Conservation (phyloP, 1,140 invertebrate species). For the Sycophila sp. region DNA sequence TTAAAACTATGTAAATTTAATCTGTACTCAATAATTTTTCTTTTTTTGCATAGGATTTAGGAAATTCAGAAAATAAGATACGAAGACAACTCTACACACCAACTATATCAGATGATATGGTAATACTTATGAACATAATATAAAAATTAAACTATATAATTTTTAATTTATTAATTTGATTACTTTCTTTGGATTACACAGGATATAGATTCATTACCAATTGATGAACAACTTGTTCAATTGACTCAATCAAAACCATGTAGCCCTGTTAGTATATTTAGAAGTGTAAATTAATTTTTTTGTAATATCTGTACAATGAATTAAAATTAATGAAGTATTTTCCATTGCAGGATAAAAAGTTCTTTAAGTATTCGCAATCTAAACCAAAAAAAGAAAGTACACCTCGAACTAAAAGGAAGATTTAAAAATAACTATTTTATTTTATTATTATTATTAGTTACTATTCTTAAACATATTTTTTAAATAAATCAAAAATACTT, state of each 20-base stretch:
- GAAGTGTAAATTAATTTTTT: neutral
- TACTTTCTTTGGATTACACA: constrained; percentile 1
- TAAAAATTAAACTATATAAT: neutral
- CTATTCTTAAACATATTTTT: neutral
- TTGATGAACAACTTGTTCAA: constrained; percentile 28
- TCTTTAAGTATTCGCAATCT: constrained; percentile 23
- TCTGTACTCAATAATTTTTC: neutral
- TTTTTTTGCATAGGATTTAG: neutral
- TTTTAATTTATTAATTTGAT: neutral
- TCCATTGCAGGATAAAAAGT: constrained; percentile 19
- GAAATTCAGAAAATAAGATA: constrained; percentile 7
- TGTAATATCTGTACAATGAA: neutral
- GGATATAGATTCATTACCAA: constrained; percentile 25
- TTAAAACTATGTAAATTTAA: neutral
- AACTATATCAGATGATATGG: constrained; percentile 30
- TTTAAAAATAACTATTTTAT: neutral
- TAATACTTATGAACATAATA: neutral
- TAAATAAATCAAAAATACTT: too few relatives aligned
- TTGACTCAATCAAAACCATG: constrained; percentile 21
- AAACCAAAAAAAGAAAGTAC: constrained; percentile 9
- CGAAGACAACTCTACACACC: constrained; percentile 28
- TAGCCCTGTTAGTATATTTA: neutral
- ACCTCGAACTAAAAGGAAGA: constrained; percentile 14
- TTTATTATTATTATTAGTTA: neutral
- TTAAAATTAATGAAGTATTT: neutral